Percentiles rank a stretch among this genome's conserved stretches.
Conservation (phyloP, 1,140 invertebrate genomes). For the Phortica variegata region DNA sequence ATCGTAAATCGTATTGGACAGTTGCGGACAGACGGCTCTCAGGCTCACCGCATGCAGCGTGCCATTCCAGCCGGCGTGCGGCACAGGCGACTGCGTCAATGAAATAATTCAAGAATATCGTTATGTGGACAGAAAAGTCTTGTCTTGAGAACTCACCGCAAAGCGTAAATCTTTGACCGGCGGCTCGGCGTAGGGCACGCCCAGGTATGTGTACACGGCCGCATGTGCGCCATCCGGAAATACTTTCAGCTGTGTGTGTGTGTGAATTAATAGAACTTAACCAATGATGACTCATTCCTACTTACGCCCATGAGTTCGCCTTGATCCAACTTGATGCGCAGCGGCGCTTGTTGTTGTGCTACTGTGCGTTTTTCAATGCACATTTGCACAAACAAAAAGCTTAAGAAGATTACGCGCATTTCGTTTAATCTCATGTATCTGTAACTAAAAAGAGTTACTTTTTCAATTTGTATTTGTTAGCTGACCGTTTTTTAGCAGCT, state of each 20-base stretch:
- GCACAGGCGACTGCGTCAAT: constrained; percentile 55
- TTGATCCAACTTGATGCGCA: constrained; percentile 45
- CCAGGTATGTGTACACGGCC: constrained; percentile 65
- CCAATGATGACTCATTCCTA: not conserved
- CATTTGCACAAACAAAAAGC: too few species aligned
- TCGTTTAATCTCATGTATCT: too few species aligned
- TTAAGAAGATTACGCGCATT: too few species aligned
- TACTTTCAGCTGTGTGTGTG: constrained; percentile 53
- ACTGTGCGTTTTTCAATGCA: too few species aligned
- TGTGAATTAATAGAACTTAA: not conserved
- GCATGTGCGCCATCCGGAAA: constrained; percentile 57
- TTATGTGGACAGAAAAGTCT: not conserved
- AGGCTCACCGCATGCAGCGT: constrained; percentile 57
- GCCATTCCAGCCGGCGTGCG: constrained; percentile 59
- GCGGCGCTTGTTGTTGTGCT: constrained; percentile 31
- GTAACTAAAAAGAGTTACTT: too few species aligned
- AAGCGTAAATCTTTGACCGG: constrained; percentile 65
- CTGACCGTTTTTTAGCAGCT: too few species aligned
- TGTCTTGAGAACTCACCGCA: constrained; percentile 44
- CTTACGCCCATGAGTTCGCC: constrained; percentile 44
- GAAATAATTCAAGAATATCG: not conserved
- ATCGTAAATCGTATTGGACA: constrained; percentile 51
- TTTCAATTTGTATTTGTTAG: too few species aligned
- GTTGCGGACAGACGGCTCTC: constrained; percentile 60
- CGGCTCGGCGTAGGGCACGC: constrained; percentile 69